These are phyloP conservation scores for Halichoeres trimaculatus DNA, from an alignment of 2,113 vertebrate genomes.

Conservation along the genomic window DNA sequence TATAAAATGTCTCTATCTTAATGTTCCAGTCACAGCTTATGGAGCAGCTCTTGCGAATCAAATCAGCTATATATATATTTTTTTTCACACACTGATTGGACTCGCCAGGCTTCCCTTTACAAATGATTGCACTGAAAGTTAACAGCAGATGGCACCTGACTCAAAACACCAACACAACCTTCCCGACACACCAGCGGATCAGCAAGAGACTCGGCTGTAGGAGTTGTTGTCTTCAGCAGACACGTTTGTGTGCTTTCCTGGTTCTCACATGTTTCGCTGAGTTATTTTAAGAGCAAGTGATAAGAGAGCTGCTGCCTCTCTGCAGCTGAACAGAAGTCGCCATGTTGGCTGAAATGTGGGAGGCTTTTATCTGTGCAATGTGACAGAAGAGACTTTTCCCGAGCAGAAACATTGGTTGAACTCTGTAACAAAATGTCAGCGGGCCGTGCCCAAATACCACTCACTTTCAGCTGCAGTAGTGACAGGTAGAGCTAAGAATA, in stretches of 20 bases:
- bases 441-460: background rate
- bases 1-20: background rate
- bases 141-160: constrained; percentile 5
- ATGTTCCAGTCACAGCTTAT: background rate
- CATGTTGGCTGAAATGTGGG: constrained; percentile 43
- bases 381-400: constrained; percentile 28
- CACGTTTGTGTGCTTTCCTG: constrained; percentile 49
- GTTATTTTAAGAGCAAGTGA: constrained; percentile 81
- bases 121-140: background rate
- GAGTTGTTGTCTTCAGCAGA: constrained; percentile 48
- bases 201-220: constrained; percentile 26
- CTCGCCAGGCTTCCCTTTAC: constrained; percentile 1
- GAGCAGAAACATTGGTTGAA: constrained; percentile 1
- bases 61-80: background rate
- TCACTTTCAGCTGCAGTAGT: background rate
- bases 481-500: background rate
- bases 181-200: background rate
- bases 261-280: constrained; percentile 65
- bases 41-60: background rate
- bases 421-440: constrained; percentile 29
- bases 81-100: constrained; percentile 6
- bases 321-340: constrained; percentile 66
- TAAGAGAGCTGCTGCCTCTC: constrained; percentile 72
- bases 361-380: constrained; percentile 51
- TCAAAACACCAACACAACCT: constrained; percentile 25